phyloP scores from a whole-genome alignment of 2,113 vertebrate species.

The Chionis minor region DNA sequence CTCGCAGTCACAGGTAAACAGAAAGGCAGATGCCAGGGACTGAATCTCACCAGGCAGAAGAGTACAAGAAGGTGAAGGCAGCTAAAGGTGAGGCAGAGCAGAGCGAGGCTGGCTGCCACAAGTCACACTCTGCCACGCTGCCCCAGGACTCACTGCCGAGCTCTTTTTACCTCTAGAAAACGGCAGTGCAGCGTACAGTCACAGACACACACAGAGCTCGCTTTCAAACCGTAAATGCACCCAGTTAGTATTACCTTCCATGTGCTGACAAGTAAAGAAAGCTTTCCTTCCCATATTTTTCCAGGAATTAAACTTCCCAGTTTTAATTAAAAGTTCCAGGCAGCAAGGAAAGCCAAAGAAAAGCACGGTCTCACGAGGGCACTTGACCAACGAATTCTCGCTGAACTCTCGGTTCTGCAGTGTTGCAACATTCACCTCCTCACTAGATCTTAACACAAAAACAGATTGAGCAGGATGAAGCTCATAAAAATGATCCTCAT shows the following conservation, averaged over 20 bases:
- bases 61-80: not conserved
- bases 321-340: not conserved
- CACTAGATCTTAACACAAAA: not conserved
- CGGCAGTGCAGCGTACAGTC: not conserved
- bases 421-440: not conserved
- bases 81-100: not conserved
- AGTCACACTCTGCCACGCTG: not conserved
- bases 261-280: not conserved
- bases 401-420: not conserved
- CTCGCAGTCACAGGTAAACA: not conserved
- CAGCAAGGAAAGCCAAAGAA: not conserved
- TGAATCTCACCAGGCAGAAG: not conserved
- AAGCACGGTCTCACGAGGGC: not conserved
- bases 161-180: not conserved
- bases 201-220: not conserved
- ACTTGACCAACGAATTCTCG: not conserved
- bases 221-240: not conserved
- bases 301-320: not conserved
- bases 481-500: not conserved
- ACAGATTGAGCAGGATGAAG: accelerated
- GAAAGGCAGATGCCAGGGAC: not conserved
- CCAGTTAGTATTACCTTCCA: not conserved
- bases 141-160: not conserved
- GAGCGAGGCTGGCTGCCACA: not conserved
- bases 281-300: not conserved